Conservation (phyloP, 2,888 invertebrate genomes). For the Tipula helvola region DNA sequence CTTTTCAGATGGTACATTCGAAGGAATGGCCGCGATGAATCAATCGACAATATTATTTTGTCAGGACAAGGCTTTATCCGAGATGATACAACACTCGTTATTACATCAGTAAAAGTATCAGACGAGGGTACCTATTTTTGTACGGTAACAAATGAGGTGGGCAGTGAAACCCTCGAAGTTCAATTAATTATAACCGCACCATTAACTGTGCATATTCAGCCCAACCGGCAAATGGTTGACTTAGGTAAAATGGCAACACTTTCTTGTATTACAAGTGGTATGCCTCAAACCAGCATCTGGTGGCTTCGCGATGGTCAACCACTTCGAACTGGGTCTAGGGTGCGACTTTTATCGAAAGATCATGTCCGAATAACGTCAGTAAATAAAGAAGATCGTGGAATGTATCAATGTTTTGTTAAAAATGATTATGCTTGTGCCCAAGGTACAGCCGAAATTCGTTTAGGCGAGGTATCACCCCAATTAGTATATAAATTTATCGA, state of each 20-base stretch:
- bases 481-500: conserved; percentile 64
- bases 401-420: conserved; percentile 82
- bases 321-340: conserved; percentile 43
- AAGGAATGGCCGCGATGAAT: conserved; percentile 37
- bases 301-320: conserved; percentile 68
- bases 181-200: conserved; percentile 48
- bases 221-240: conserved; percentile 61
- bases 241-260: conserved; percentile 69
- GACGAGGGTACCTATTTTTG: conserved; percentile 42
- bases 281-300: conserved; percentile 58
- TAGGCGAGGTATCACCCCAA: conserved; percentile 66
- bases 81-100: conserved; percentile 38
- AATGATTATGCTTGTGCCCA: conserved; percentile 73
- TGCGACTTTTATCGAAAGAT: conserved; percentile 41
- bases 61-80: conserved; percentile 38
- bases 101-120: conserved; percentile 37
- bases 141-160: conserved; percentile 41
- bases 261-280: conserved; percentile 48
- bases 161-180: conserved; percentile 41
- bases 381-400: conserved; percentile 69
- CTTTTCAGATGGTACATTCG: conserved; percentile 39
- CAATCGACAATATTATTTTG: conserved; percentile 34
- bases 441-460: conserved; percentile 61
- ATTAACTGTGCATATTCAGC: conserved; percentile 63
- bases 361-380: conserved; percentile 48